These are phyloP conservation scores for Dryomyza anilis DNA, from an alignment of 2,888 invertebrate species.

Conservation along the genomic window DNA sequence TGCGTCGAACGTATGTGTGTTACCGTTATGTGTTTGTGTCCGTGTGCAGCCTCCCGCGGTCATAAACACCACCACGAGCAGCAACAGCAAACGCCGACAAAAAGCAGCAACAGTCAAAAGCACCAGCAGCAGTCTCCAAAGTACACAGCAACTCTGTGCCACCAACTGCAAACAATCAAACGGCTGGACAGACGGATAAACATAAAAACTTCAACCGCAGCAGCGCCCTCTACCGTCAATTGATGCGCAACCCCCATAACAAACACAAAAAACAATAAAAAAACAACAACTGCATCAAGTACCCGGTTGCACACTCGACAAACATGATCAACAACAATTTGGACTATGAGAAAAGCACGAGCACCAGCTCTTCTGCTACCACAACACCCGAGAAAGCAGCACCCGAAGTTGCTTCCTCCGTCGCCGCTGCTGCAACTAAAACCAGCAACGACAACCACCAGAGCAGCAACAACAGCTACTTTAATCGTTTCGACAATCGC, in stretches of 20 bases:
- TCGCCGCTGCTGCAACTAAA: too few species aligned
- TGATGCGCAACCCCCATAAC: slow-evolving; percentile 24
- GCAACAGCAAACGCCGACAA: slow-evolving; percentile 42
- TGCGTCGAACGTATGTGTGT: too few species aligned
- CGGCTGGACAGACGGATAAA: too few species aligned
- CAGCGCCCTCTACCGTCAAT: not conserved
- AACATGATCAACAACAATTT: slow-evolving; percentile 60
- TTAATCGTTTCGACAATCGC: slow-evolving; percentile 55
- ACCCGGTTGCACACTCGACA: not conserved
- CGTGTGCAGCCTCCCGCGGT: slow-evolving; percentile 40
- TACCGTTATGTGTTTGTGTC: slow-evolving; percentile 23
- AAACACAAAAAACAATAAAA: slow-evolving; percentile 50
- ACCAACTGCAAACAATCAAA: not conserved
- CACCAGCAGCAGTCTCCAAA: not conserved
- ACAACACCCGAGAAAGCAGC: slow-evolving; percentile 28
- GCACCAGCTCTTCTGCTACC: slow-evolving; percentile 31
- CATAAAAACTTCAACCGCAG: too few species aligned
- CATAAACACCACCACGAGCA: slow-evolving; percentile 47
- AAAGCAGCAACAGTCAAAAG: not conserved
- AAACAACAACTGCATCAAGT: slow-evolving; percentile 27
- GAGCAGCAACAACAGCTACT: slow-evolving; percentile 48
- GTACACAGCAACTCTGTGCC: too few species aligned
- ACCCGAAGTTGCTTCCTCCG: slow-evolving; percentile 45
- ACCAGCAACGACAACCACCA: slow-evolving; percentile 35
- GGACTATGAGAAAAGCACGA: slow-evolving; percentile 54